These are phyloP conservation scores for Ceyx melanurus DNA, from an alignment of 2,113 vertebrate genomes.

Conservation along the genomic window DNA sequence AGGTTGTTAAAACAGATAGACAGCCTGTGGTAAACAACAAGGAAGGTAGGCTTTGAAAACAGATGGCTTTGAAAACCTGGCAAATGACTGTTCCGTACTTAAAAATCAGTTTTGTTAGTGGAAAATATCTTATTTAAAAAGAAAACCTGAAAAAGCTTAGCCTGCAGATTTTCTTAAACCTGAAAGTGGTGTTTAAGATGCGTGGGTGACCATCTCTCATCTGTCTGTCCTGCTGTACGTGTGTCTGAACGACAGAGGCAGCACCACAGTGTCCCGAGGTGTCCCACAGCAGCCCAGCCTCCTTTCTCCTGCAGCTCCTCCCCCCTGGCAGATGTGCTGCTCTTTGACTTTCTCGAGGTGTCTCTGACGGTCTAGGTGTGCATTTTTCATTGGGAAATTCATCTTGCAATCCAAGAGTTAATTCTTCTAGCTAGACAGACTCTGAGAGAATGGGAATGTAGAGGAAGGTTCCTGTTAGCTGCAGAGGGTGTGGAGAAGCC, in stretches of 20 bases:
- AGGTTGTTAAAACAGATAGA: conserved; percentile 88
- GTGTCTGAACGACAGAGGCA: neutral
- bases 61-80: conserved; percentile 85
- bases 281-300: accelerated
- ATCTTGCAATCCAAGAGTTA: neutral
- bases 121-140: conserved; percentile 57
- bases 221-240: neutral
- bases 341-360: neutral
- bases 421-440: neutral
- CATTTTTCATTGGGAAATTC: neutral
- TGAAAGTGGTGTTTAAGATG: conserved; percentile 68
- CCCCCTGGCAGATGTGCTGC: neutral
- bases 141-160: conserved; percentile 42
- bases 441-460: neutral
- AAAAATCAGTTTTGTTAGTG: conserved; percentile 75
- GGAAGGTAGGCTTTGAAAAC: conserved; percentile 83
- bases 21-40: conserved; percentile 82
- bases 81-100: conserved; percentile 75
- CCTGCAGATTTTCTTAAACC: conserved; percentile 68
- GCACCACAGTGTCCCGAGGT: neutral
- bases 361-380: neutral
- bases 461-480: neutral
- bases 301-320: accelerated
- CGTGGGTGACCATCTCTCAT: conserved; percentile 40
- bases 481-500: neutral